Percentiles rank a stretch among this genome's conserved stretches.
Evolutionary conservation across 2,797 vertebrate species (phyloP).

Genomic region (Xenentodon cancila): DNA sequence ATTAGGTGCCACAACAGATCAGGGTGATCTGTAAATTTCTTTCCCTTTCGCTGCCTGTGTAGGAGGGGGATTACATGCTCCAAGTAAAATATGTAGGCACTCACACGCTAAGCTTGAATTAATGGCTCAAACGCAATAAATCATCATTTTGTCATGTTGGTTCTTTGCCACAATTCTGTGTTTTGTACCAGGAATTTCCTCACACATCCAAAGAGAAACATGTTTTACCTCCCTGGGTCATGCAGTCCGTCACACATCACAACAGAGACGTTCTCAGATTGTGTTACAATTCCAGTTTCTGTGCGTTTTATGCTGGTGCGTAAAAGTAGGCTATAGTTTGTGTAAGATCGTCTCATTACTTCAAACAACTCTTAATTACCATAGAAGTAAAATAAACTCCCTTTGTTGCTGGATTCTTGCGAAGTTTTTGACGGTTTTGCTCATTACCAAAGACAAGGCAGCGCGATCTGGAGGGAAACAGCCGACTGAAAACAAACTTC

Average conservation of each 20-base stretch:
- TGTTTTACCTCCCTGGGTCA: not conserved
- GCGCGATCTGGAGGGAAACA: constrained; percentile 16
- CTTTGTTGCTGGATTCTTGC: constrained; percentile 43
- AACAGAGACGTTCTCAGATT: constrained; percentile 58
- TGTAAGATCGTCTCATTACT: constrained; percentile 33
- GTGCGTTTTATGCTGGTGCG: constrained; percentile 46
- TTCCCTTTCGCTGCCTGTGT: not conserved
- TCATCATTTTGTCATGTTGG: constrained; percentile 15
- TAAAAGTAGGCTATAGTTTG: constrained; percentile 12
- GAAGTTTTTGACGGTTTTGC: constrained; percentile 44
- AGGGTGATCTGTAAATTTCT: constrained; percentile 34
- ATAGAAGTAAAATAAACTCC: constrained; percentile 60
- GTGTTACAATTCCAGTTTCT: constrained; percentile 66
- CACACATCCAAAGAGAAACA: not conserved
- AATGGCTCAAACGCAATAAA: constrained; percentile 17
- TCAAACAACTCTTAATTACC: constrained; percentile 60
- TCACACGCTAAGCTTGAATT: constrained; percentile 29
- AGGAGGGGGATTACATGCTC: constrained; percentile 32
- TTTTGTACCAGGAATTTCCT: not conserved
- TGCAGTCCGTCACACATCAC: constrained; percentile 30
- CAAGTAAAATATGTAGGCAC: constrained; percentile 3
- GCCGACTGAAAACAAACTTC: constrained; percentile 22
- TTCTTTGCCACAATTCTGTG: not conserved
- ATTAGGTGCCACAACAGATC: constrained; percentile 51
- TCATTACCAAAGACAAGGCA: constrained; percentile 60